Evolutionary conservation across 2,113 vertebrate species (phyloP).

Genomic region (Myrmophylax atrothorax): DNA sequence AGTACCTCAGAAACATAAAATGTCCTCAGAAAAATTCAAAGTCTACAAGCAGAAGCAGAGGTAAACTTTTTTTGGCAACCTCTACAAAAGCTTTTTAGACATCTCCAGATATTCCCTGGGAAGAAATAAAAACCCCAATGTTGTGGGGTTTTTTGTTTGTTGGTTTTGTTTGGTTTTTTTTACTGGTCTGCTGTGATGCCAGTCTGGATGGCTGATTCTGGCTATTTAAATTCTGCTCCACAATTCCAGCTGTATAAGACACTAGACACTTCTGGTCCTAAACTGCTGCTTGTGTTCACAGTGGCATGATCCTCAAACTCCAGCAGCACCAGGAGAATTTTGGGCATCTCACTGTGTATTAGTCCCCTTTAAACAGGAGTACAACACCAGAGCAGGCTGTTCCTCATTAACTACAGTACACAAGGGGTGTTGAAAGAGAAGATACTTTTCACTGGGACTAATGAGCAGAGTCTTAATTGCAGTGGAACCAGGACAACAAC

Average conservation of each 20-base stretch:
- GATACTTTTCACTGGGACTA: constrained; percentile 3
- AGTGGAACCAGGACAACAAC: constrained; percentile 23
- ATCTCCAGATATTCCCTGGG: background rate
- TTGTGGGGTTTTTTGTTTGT: too few relatives aligned
- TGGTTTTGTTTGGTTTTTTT: background rate
- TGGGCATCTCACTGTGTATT: background rate
- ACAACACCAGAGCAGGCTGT: background rate
- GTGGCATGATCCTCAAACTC: background rate
- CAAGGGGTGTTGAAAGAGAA: background rate
- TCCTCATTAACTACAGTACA: background rate
- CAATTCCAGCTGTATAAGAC: background rate
- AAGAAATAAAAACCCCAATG: too few relatives aligned
- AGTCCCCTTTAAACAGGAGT: background rate
- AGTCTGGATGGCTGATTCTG: background rate
- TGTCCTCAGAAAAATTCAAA: background rate
- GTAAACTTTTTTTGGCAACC: background rate
- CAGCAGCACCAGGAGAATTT: background rate
- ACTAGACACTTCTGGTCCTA: background rate
- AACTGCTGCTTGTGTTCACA: background rate
- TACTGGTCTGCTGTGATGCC: background rate
- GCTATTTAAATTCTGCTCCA: background rate
- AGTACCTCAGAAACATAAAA: background rate
- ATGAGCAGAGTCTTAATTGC: constrained; percentile 45
- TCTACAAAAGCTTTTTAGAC: background rate
- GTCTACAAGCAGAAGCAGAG: background rate